Evolutionary conservation across 2,113 vertebrate species (phyloP), one percentile per base, ranked within the genome.

Genomic region (Calyptomena viridis): DNA sequence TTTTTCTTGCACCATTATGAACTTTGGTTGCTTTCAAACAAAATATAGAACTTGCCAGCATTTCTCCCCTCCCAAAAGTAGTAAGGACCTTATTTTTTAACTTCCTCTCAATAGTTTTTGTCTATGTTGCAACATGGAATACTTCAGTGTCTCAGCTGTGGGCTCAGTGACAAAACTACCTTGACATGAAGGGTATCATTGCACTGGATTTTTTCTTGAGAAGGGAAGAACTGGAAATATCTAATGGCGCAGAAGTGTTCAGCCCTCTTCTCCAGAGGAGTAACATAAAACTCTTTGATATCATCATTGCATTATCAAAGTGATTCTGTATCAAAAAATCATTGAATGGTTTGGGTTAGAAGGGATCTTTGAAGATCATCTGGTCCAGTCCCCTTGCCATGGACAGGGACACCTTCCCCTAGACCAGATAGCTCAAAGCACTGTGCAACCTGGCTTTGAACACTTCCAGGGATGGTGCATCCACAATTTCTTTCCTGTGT

Each of bases 361-460:
- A 50, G 10, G 14, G 11, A 28, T 5, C 23, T 39, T 40, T 59
- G 2, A 44, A 55, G 11, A 7, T 63, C n/a, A 58, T 21, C 47
- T 62, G 44, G 16, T 22, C 39, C 14, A 86, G 30, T 12, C 6
- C 5, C 15, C 20, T 9, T 76, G 37, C 39, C 40, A 13, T 11
- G 5, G 28, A 6, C 42, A 55, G 31, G 39, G 24, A 39, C 4
- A 10, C 3, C 28, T 20, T 62, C 6, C 21, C 39, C 24, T 40
- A 16, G 14, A 44, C 5, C 52, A 79, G 21, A 7, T 24, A 49
- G 14, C 30, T 75, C 18, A 53, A 52, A 89, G 40, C 14, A 11
- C 21, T 1, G 1, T 72, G 30, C 47, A 62, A 0, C 19, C n/a
- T 49, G 14, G 10, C n/a, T 28, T 76, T n/a, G 25, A 53, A 23